A percentile compares a stretch with the other conserved stretches of the same genome.
These are phyloP conservation scores for Anagyrus pseudococci DNA, from an alignment of 2,888 invertebrate genomes.

Conservation along the genomic window DNA sequence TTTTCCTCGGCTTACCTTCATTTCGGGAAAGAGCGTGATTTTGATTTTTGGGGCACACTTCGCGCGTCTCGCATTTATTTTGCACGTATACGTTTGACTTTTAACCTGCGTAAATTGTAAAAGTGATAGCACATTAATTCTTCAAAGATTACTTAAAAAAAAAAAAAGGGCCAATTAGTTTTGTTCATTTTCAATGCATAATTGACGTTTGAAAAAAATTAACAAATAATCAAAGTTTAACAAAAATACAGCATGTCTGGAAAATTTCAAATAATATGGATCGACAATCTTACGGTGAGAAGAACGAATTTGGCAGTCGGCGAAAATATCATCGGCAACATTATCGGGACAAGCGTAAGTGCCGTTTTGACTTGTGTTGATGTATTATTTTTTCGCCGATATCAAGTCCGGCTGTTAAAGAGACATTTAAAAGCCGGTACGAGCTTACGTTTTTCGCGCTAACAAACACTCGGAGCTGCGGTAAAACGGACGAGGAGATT, in stretches of 20 bases:
- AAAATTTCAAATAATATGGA: slow-evolving; percentile 48
- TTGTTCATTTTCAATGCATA: not conserved
- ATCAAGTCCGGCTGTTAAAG: not conserved
- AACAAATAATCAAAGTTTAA: not conserved
- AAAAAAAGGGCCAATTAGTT: too few species aligned
- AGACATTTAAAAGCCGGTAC: too few species aligned
- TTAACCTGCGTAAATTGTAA: not conserved
- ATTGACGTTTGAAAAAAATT: not conserved
- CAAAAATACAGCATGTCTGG: slow-evolving; percentile 38
- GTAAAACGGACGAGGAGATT: too few species aligned
- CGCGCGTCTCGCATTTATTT: not conserved
- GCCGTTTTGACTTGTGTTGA: not conserved
- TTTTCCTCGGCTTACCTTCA: too few species aligned
- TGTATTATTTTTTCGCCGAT: not conserved
- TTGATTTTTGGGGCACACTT: too few species aligned
- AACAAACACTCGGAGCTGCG: too few species aligned
- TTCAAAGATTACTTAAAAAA: not conserved
- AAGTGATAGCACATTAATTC: too few species aligned
- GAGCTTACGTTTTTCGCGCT: too few species aligned
- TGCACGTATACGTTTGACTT: too few species aligned
- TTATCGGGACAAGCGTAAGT: slow-evolving; percentile 44
- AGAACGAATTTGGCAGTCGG: slow-evolving; percentile 47
- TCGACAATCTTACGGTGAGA: slow-evolving; percentile 46
- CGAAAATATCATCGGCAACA: slow-evolving; percentile 45
- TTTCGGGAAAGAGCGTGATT: too few species aligned